Evolutionary conservation across 2,888 invertebrate genomes (phyloP).

Genomic region (Alitta virens): DNA sequence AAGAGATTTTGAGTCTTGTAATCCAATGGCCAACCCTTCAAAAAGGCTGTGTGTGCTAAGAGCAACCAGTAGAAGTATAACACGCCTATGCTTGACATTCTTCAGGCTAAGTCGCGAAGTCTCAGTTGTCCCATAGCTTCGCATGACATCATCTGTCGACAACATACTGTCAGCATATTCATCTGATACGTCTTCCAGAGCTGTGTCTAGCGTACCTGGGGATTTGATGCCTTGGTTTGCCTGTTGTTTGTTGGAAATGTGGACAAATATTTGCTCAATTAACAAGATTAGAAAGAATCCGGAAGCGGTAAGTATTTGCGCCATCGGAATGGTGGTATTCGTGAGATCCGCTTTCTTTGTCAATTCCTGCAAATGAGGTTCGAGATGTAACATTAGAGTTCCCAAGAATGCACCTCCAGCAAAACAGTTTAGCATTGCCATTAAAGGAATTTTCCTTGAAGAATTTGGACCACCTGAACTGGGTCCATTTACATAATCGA

Average conservation of each 20-base stretch:
- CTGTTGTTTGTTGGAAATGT: background rate
- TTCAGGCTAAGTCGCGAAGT: background rate
- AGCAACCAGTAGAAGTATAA: constrained; percentile 37
- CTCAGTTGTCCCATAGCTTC: background rate
- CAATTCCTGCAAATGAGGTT: constrained; percentile 52
- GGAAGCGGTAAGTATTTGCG: constrained; percentile 30
- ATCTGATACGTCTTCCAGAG: too few species aligned
- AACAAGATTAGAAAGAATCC: constrained; percentile 50
- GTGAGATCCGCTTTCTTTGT: constrained; percentile 23
- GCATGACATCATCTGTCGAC: constrained; percentile 1
- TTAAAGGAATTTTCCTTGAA: too few species aligned
- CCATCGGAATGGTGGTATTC: background rate
- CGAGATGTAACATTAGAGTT: constrained; percentile 52
- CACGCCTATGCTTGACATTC: constrained; percentile 23
- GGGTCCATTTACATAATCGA: too few species aligned
- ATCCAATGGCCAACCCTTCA: constrained; percentile 61
- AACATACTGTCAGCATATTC: constrained; percentile 7
- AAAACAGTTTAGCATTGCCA: constrained; percentile 36
- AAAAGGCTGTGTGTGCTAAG: constrained; percentile 57
- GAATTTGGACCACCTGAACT: too few species aligned
- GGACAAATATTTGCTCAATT: constrained; percentile 35
- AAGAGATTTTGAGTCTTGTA: constrained; percentile 28
- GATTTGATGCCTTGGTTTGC: too few species aligned
- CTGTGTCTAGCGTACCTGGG: too few species aligned
- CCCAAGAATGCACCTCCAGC: constrained; percentile 57